phyloP scores from a whole-genome alignment of 2,113 vertebrate species.

The Thomomys bottae region DNA sequence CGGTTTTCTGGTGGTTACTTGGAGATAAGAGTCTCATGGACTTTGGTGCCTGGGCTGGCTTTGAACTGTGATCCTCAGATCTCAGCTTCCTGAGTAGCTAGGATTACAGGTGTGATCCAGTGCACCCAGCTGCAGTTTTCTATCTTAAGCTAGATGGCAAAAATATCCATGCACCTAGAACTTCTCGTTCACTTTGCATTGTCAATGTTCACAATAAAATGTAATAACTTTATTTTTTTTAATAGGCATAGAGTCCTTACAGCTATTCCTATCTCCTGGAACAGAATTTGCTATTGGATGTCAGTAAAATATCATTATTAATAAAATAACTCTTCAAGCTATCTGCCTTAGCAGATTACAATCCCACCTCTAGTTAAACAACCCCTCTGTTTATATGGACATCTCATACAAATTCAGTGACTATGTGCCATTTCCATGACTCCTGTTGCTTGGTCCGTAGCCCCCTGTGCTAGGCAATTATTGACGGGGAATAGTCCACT shows the following conservation, averaged over 20 bases:
- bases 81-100: no score
- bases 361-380: background rate
- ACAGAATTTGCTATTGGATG: background rate
- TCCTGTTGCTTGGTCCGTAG: background rate
- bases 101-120: no score
- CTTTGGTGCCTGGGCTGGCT: no score
- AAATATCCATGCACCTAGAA: background rate
- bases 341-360: background rate
- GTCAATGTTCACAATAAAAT: slow-evolving; percentile 21
- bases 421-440: no score
- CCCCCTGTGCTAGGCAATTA: background rate
- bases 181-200: background rate
- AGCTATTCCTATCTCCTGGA: background rate
- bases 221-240: background rate
- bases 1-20: no score
- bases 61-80: no score
- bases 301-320: background rate
- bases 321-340: background rate
- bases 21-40: no score
- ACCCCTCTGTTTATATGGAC: background rate
- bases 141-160: background rate
- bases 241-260: background rate
- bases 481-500: background rate
- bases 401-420: background rate
- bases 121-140: background rate